Percentiles rank a stretch among this genome's conserved stretches.
Evolutionary conservation across 2,888 invertebrate genomes (phyloP).

Genomic region (Patella depressa): DNA sequence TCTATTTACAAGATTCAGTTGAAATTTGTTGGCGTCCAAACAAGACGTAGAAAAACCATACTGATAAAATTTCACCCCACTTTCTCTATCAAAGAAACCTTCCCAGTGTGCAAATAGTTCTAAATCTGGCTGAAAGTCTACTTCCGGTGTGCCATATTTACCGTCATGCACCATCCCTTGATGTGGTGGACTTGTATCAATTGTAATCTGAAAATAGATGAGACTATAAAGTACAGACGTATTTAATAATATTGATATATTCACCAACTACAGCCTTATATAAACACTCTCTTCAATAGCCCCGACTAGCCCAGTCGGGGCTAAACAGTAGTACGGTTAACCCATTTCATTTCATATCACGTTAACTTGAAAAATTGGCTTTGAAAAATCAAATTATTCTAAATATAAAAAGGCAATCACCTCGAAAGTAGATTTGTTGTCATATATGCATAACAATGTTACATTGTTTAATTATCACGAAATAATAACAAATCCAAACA

Average conservation of each 20-base stretch:
- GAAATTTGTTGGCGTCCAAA: conserved; percentile 23
- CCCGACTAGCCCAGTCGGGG: no score
- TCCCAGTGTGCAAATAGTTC: conserved; percentile 48
- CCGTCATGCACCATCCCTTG: conserved; percentile 53
- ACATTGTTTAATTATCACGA: no score
- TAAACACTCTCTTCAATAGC: no score
- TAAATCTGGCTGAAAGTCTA: conserved; percentile 47
- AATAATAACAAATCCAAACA: no score
- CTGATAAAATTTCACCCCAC: conserved; percentile 50
- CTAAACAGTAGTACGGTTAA: no score
- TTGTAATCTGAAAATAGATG: conserved; percentile 44
- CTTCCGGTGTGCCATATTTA: conserved; percentile 39
- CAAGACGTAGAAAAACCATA: conserved; percentile 42
- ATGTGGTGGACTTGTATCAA: conserved; percentile 53
- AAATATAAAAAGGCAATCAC: no score
- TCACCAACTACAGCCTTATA: no score
- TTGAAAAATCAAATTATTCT: no score
- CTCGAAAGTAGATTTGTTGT: no score
- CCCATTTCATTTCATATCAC: no score
- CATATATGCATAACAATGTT: no score
- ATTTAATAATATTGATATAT: neutral
- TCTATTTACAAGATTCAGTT: neutral
- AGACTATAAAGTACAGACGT: neutral
- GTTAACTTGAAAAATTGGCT: no score
- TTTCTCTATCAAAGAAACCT: conserved; percentile 58